Evolutionary conservation across 2,113 vertebrate species (phyloP).

Genomic region (Corynorhinus townsendii): DNA sequence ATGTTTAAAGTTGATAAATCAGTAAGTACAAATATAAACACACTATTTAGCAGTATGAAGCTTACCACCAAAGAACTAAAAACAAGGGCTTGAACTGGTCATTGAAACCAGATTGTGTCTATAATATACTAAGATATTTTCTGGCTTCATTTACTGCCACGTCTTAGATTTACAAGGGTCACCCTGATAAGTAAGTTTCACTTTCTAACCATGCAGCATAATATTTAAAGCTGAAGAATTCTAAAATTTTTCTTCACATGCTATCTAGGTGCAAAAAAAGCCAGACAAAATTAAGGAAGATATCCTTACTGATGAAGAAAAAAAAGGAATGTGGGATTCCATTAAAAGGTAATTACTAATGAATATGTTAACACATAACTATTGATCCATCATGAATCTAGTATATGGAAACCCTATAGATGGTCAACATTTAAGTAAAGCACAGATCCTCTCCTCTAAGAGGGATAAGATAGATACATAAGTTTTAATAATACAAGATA

Average conservation of each 20-base stretch:
- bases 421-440: neutral
- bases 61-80: neutral
- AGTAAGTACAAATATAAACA: neutral
- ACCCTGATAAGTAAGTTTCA: neutral
- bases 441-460: neutral
- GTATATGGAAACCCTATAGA: neutral
- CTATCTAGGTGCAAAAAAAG: constrained; percentile 82
- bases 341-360: constrained; percentile 78
- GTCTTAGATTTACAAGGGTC: neutral
- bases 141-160: neutral
- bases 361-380: neutral
- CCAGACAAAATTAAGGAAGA: constrained; percentile 80
- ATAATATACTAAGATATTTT: neutral
- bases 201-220: neutral
- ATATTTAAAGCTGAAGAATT: constrained; percentile 1
- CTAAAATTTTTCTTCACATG: constrained; percentile 36
- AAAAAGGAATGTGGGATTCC: constrained; percentile 71
- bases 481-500: neutral
- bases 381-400: neutral
- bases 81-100: neutral
- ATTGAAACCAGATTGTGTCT: neutral
- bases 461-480: neutral
- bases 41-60: neutral
- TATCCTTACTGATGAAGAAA: constrained; percentile 74
- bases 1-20: neutral